Base-by-base conservation (phyloP, 1,140 invertebrate genomes). In the Akabosia matsudoensis region DNA sequence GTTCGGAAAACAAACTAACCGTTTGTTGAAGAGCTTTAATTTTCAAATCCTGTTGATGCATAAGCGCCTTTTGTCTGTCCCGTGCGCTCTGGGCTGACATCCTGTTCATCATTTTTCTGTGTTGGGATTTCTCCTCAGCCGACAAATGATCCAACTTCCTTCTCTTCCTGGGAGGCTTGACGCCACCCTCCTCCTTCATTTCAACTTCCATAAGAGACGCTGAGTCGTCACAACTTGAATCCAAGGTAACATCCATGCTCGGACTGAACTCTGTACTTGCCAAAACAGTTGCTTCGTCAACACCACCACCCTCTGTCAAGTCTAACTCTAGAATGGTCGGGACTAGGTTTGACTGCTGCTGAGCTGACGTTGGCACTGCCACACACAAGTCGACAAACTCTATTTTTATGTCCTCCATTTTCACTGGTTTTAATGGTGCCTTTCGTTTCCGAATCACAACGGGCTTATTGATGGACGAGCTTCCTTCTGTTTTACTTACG, bases 1-100 rank as follows among this genome's bases (percentile, higher is more conserved):
- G n/a, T n/a, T n/a, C n/a, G n/a, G n/a, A n/a, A n/a, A n/a, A n/a
- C n/a, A n/a, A 45, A 45, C 37, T 45, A 26, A 74, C 73, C 10
- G 37, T 31, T 28, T 7, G 2, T 13, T 24, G 10, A 3, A 74
- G 16, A 28, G 10, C 34, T 31, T 74, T 28, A 28, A 74, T 74
- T 56, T 2, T 1, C 10, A 30, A 3, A 7, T 79, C 80, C 51
- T 81, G 80, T 75, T 79, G 73, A 16, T 3, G 1, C 75, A 81
- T 79, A 16, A 77, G 74, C 26, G 74, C 75, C 33, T 79, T 78
- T 75, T 81, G 80, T 77, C 80, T 64, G 33, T 81, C 80, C 26
- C 80, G 74, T 14, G 80, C 80, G 73, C 80, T 81, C 70, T 81
- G 80, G 26, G 80, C 80, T n/a, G 80, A 81, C 52, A 81, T 81